Percentiles rank a stretch among this genome's conserved stretches.
Conservation (phyloP, 1,140 invertebrate species). For the Frieseomelitta varia region DNA sequence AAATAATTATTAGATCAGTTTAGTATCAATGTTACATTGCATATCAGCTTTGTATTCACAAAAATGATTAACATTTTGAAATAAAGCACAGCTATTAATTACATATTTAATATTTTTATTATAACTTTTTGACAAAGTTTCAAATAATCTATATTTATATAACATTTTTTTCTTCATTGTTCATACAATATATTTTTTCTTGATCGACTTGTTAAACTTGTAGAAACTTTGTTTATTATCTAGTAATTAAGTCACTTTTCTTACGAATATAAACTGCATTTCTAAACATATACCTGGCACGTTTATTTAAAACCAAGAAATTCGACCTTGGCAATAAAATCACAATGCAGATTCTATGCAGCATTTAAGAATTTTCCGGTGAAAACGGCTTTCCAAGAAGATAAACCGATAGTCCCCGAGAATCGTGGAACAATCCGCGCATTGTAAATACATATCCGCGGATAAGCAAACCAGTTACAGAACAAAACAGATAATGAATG, state of each 20-base stretch:
- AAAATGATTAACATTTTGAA: background rate
- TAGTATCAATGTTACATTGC: too few relatives aligned
- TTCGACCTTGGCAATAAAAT: slow-evolving; percentile 22
- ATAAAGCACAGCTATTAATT: background rate
- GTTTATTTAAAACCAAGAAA: background rate
- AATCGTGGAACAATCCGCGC: slow-evolving; percentile 17
- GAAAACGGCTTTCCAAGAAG: slow-evolving; percentile 37
- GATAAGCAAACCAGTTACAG: background rate
- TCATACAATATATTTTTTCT: background rate
- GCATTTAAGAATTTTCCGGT: slow-evolving; percentile 1
- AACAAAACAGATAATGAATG: slow-evolving; percentile 10
- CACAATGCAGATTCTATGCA: slow-evolving; percentile 1
- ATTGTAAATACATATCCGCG: slow-evolving; percentile 23
- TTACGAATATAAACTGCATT: background rate
- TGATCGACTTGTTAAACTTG: background rate
- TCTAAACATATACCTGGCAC: slow-evolving; percentile 18
- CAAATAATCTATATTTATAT: background rate
- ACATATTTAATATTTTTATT: background rate
- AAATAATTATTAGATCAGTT: too few relatives aligned
- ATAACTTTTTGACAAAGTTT: background rate
- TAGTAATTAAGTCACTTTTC: background rate
- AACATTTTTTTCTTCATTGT: background rate
- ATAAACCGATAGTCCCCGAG: background rate
- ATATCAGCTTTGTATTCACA: background rate
- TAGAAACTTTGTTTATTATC: background rate